phyloP scores from a whole-genome alignment of 2,888 invertebrate genomes.

The Caenorhabditis angaria region DNA sequence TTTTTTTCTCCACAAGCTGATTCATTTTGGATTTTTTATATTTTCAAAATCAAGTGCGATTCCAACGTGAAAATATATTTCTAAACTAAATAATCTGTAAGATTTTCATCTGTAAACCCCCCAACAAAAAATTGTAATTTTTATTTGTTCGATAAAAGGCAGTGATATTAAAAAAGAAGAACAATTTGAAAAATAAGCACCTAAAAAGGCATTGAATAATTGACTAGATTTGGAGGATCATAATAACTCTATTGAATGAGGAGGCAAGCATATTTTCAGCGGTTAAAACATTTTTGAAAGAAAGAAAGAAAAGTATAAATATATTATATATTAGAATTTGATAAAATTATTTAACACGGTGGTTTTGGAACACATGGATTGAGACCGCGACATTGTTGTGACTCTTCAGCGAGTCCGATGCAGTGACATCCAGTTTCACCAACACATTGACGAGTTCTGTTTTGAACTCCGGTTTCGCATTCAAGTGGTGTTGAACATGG shows the following conservation, averaged over 20 bases:
- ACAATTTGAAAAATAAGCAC: neutral
- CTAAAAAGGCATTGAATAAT: slow-evolving; percentile 6
- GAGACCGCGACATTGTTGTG: slow-evolving; percentile 60
- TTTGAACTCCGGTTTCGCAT: slow-evolving; percentile 58
- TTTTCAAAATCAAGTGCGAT: too few relatives aligned
- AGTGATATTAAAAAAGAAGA: too few relatives aligned
- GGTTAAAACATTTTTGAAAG: slow-evolving; percentile 17
- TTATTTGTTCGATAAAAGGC: neutral
- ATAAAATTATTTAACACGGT: slow-evolving; percentile 46
- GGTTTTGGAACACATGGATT: slow-evolving; percentile 52
- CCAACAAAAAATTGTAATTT: too few relatives aligned
- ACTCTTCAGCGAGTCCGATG: slow-evolving; percentile 61
- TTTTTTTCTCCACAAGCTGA: too few relatives aligned
- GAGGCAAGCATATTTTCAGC: slow-evolving; percentile 18
- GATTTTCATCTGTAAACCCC: neutral
- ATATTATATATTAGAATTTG: slow-evolving; percentile 8
- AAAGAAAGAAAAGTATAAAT: neutral
- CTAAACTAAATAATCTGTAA: too few relatives aligned
- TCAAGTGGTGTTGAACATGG: slow-evolving; percentile 56
- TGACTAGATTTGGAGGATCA: slow-evolving; percentile 48
- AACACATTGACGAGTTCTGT: slow-evolving; percentile 63
- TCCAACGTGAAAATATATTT: too few relatives aligned
- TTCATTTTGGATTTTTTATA: too few relatives aligned
- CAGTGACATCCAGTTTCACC: slow-evolving; percentile 66
- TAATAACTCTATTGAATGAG: too few relatives aligned